Evolutionary conservation across 92 coral and sea anemone genomes (phyloP), one percentile per base, ranked within the genome.

Genomic region (Porites cylindrica): DNA sequence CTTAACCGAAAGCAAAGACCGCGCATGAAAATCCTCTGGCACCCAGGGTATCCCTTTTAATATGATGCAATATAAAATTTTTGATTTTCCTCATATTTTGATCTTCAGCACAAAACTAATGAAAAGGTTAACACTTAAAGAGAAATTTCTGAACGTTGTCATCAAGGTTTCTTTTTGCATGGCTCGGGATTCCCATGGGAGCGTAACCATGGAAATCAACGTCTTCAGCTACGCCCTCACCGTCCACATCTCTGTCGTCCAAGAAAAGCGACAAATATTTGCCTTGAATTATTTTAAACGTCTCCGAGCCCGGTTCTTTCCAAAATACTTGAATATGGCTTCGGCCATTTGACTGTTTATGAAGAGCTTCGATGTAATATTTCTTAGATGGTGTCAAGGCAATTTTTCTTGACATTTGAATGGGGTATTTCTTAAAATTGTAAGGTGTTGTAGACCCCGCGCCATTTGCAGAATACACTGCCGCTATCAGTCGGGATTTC

Each of bases 281-380:
- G 13, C 91, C 90, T 26, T 80, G 74, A 7, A 94, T 90, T 51
- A 86, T 86, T 62, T 43, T 86, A 19, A 92, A 78, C 7, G 83
- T 72, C 51, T 88, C 52, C 2, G 88, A 86, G 11, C 88, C 66
- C 1, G 98, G 98, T 51, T 79, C 79, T 77, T 94, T 94, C 98
- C 98, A 94, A 21, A 90, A 82, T 3, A 94, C 96, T 82, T 94
- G 91, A 29, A 94, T 70, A 75, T 94, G 95, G 79, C 98, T 92
- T 67, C 91, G 68, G 0, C 98, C 98, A 14, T 79, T 82, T 19
- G 82, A 93, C 52, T 94, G 98, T 38, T 94, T 94, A 70, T 94
- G 98, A 10, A 94, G 78, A 13, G 89, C 96, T 75, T 94, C 98
- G 24, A 94, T 92, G 66, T 94, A 94, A 67, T 92, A 94, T 81